Evolutionary conservation across 1,140 invertebrate species (phyloP).

Genomic region (Nephotettix cincticeps): DNA sequence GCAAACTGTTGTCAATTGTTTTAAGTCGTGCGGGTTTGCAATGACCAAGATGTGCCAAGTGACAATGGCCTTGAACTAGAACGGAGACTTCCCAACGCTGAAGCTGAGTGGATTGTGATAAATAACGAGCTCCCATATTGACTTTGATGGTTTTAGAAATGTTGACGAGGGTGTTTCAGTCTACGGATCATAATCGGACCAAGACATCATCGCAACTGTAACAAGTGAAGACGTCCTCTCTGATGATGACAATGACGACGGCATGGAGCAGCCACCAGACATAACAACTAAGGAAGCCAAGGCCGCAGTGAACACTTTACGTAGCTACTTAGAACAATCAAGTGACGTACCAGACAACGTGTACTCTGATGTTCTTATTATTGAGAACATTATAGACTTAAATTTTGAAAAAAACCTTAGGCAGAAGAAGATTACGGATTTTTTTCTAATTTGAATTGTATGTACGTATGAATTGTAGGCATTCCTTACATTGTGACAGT

Average conservation of each 20-base stretch:
- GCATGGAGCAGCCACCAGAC: no score
- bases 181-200: no score
- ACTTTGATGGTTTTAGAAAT: background rate
- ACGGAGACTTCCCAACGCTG: background rate
- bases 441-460: background rate
- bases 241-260: slow-evolving; percentile 1
- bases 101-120: background rate
- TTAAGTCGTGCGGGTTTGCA: background rate
- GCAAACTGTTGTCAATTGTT: background rate
- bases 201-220: slow-evolving; percentile 12
- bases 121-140: background rate
- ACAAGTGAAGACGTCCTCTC: slow-evolving; percentile 1
- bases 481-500: slow-evolving; percentile 17
- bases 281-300: no score
- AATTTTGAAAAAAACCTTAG: background rate
- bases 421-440: no score
- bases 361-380: no score
- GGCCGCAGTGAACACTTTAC: no score
- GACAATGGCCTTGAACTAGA: no score
- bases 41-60: background rate
- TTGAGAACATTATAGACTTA: slow-evolving; percentile 6
- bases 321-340: no score
- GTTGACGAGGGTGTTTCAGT: slow-evolving; percentile 9
- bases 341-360: slow-evolving; percentile 1
- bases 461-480: slow-evolving; percentile 18